Evolutionary conservation across 2,113 vertebrate genomes (phyloP).

Genomic region (Prunella fulvescens): DNA sequence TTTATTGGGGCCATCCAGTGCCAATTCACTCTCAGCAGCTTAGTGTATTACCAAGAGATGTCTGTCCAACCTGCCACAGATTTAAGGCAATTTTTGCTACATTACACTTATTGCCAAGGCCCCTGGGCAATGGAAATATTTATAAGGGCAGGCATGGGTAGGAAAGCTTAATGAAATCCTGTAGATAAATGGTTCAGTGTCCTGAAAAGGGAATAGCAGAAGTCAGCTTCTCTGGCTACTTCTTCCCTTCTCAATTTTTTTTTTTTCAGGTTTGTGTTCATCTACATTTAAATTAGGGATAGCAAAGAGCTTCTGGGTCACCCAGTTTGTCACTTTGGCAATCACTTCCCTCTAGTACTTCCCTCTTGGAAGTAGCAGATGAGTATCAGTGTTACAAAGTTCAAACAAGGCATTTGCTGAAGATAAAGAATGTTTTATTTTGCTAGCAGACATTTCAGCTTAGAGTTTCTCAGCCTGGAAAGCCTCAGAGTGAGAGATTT

Average conservation of each 20-base stretch:
- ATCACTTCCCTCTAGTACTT: not conserved
- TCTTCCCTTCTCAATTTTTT: not conserved
- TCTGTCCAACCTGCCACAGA: slow-evolving; percentile 5
- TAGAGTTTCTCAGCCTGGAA: not conserved
- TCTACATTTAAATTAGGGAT: not conserved
- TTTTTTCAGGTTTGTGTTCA: not conserved
- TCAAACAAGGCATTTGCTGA: not conserved
- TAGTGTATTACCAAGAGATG: not conserved
- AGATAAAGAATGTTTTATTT: not conserved
- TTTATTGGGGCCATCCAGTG: not conserved
- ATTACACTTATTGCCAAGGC: slow-evolving; percentile 34
- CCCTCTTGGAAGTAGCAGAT: not conserved
- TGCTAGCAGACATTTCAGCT: not conserved
- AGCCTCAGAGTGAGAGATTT: not conserved
- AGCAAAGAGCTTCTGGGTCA: not conserved
- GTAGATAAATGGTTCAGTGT: slow-evolving; percentile 24
- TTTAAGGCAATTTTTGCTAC: slow-evolving; percentile 57
- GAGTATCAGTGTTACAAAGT: not conserved
- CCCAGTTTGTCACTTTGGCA: not conserved
- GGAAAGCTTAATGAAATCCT: slow-evolving; percentile 32
- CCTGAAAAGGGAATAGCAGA: not conserved
- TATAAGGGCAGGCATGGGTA: slow-evolving; percentile 8
- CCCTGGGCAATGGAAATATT: slow-evolving; percentile 48
- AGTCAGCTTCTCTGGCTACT: not conserved
- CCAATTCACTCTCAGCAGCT: not conserved